These are phyloP conservation scores for Mungos mungo DNA, from an alignment of 2,113 vertebrate species.

Conservation along the genomic window DNA sequence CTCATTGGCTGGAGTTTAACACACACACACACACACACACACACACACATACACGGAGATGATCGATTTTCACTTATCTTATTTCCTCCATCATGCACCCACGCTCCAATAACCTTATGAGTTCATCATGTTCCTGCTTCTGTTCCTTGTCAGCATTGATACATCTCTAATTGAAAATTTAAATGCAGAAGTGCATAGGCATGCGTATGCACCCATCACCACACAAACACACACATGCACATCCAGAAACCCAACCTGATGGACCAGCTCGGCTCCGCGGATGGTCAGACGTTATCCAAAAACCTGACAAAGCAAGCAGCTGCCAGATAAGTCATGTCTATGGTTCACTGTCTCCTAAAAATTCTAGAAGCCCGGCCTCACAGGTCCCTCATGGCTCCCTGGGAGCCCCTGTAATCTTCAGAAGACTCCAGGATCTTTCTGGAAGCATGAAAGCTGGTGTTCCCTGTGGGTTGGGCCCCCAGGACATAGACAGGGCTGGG, in stretches of 20 bases:
- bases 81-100: background rate
- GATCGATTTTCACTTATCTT: conserved; percentile 23
- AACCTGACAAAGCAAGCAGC: background rate
- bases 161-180: conserved; percentile 1
- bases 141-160: background rate
- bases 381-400: background rate
- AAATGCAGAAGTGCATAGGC: background rate
- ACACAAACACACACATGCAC: background rate
- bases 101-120: background rate
- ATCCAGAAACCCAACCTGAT: accelerated
- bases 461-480: background rate
- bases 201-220: background rate
- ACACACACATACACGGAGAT: background rate
- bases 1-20: background rate
- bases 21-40: too few species aligned
- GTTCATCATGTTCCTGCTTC: background rate
- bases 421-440: background rate
- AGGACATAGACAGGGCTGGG: background rate
- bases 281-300: too few species aligned
- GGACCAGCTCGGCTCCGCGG: accelerated
- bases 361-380: background rate
- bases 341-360: background rate
- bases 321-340: background rate
- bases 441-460: background rate
- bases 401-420: background rate